Conservation (phyloP, 2,888 invertebrate genomes). For the Nemapogon koenigi region DNA sequence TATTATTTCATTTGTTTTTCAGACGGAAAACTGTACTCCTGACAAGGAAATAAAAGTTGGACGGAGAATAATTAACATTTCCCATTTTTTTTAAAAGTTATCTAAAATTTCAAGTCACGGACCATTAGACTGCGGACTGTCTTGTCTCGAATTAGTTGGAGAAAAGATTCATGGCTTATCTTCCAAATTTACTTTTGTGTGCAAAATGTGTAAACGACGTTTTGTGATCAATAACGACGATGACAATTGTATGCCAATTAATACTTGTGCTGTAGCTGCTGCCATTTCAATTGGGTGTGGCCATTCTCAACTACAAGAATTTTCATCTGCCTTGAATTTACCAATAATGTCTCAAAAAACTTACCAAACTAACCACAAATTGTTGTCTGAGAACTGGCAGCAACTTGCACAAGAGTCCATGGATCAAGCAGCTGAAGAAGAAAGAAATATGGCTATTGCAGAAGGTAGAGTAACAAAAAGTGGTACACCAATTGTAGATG, state of each 20-base stretch:
- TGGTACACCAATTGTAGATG: conserved; percentile 6
- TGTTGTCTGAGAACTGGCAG: conserved; percentile 5
- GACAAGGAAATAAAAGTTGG: too few species aligned
- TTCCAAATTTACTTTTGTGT: conserved; percentile 4
- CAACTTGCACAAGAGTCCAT: not conserved
- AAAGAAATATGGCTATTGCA: conserved; percentile 5
- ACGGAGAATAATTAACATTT: too few species aligned
- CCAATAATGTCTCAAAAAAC: not conserved
- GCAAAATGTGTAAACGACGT: conserved; percentile 5
- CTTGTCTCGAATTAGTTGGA: not conserved
- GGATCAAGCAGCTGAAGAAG: not conserved
- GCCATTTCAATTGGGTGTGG: conserved; percentile 1
- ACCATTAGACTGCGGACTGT: not conserved
- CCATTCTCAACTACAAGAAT: not conserved
- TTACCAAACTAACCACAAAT: not conserved
- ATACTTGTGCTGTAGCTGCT: not conserved
- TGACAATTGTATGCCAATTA: not conserved
- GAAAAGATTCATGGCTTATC: not conserved
- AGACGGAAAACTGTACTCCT: too few species aligned
- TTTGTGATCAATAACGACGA: not conserved
- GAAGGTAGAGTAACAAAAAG: conserved; percentile 4
- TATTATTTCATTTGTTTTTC: too few species aligned
- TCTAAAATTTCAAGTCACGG: too few species aligned
- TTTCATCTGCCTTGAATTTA: not conserved
- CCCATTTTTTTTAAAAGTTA: too few species aligned